Conservation (phyloP, 2,888 invertebrate species). For the Cylindroiulus punctatus region DNA sequence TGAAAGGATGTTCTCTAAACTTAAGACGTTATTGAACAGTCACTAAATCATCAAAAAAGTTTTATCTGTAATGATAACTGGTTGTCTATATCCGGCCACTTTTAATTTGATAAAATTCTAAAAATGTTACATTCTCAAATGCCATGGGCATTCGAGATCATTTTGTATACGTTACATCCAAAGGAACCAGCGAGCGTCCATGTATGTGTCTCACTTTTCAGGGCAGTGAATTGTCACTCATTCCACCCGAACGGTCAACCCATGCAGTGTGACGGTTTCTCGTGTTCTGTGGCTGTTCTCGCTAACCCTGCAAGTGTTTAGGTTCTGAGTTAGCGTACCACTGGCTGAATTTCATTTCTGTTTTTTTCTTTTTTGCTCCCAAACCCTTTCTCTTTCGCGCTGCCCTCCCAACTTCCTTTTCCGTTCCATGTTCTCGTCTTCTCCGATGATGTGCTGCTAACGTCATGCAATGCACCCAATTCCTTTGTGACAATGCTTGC, state of each 20-base stretch:
- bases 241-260: not conserved
- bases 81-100: too few relatives aligned
- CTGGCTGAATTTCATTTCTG: not conserved
- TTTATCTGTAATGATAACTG: too few relatives aligned
- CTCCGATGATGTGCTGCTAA: not conserved
- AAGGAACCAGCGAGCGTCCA: not conserved
- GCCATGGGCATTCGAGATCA: too few relatives aligned
- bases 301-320: not conserved
- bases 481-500: not conserved
- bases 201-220: not conserved
- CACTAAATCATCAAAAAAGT: too few relatives aligned
- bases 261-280: not conserved
- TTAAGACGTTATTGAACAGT: too few relatives aligned
- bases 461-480: slow-evolving; percentile 2
- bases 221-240: not conserved
- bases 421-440: not conserved
- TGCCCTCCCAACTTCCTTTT: slow-evolving; percentile 4
- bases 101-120: too few relatives aligned
- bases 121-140: too few relatives aligned
- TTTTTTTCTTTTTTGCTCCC: not conserved
- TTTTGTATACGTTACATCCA: not conserved
- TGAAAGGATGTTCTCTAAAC: too few relatives aligned
- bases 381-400: slow-evolving; percentile 14
- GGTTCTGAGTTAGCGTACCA: not conserved
- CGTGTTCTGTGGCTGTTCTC: not conserved